Percentiles rank a stretch among this genome's conserved stretches.
Evolutionary conservation across 2,113 vertebrate species (phyloP).

Genomic region (Ageneiosus marmoratus): DNA sequence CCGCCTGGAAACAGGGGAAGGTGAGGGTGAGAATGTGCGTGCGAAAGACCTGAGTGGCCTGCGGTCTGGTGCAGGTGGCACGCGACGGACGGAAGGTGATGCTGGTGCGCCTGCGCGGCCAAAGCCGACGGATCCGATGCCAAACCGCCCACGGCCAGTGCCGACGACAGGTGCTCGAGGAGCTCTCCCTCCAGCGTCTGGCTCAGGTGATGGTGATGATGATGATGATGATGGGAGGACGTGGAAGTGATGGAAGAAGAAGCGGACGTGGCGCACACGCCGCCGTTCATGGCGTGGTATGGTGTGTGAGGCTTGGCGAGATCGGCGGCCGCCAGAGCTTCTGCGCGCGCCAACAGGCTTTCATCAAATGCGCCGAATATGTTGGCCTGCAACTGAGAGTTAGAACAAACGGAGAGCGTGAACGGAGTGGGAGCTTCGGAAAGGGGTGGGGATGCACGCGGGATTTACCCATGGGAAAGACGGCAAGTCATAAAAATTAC

Average conservation of each 20-base stretch:
- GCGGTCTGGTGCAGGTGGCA: conserved; percentile 95
- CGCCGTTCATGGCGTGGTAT: conserved; percentile 98
- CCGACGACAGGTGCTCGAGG: conserved; percentile 91
- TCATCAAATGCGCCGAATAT: conserved; percentile 99
- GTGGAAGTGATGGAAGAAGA: conserved; percentile 85
- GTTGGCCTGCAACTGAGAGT: conserved; percentile 99
- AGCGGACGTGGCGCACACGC: conserved; percentile 82
- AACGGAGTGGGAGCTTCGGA: conserved; percentile 84
- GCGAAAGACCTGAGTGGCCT: conserved; percentile 74
- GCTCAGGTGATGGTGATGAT: conserved; percentile 92
- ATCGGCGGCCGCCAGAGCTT: conserved; percentile 89
- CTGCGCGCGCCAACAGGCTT: conserved; percentile 98
- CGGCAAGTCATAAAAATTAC: conserved; percentile 93
- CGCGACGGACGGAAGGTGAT: conserved; percentile 84
- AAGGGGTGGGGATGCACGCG: conserved; percentile 68
- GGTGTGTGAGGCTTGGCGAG: conserved; percentile 87
- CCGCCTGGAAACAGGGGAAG: conserved; percentile 72
- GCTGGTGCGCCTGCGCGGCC: conserved; percentile 76
- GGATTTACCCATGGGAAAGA: conserved; percentile 54
- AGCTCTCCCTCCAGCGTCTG: conserved; percentile 93
- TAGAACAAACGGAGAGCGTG: conserved; percentile 78
- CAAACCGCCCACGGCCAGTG: conserved; percentile 91
- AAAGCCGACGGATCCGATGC: conserved; percentile 86
- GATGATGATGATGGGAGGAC: conserved; percentile 82
- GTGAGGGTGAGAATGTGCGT: conserved; percentile 78